A percentile compares a stretch with the other conserved stretches of the same genome.
phyloP scores from a whole-genome alignment of 2,888 invertebrate genomes.

The Strigamia maritima region DNA sequence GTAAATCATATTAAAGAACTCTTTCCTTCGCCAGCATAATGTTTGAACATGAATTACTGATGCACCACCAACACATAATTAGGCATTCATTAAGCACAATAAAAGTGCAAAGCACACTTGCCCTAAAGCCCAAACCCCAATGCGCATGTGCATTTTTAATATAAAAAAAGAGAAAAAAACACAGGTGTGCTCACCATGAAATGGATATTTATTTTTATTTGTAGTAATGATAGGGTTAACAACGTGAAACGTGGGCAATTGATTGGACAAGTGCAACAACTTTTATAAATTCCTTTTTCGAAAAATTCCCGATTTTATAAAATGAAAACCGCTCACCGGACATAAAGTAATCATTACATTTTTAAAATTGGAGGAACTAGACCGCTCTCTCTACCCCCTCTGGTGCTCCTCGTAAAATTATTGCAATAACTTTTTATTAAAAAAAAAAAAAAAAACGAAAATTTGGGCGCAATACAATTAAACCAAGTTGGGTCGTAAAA shows the following conservation, averaged over 20 bases:
- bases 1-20: slow-evolving; percentile 23
- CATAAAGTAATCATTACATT: background rate
- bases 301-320: background rate
- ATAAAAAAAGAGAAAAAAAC: background rate
- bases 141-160: background rate
- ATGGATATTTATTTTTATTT: slow-evolving; percentile 23
- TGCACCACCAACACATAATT: slow-evolving; percentile 23
- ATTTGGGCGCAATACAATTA: background rate
- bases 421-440: background rate
- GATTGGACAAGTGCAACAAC: slow-evolving; percentile 18
- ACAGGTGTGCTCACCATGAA: slow-evolving; percentile 23
- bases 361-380: background rate
- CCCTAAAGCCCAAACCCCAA: background rate
- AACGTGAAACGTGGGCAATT: slow-evolving; percentile 18
- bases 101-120: slow-evolving; percentile 23
- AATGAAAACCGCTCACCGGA: background rate
- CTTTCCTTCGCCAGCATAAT: slow-evolving; percentile 19
- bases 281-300: slow-evolving; percentile 5
- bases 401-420: background rate
- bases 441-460: background rate
- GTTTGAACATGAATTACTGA: slow-evolving; percentile 23
- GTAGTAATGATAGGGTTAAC: slow-evolving; percentile 15
- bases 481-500: background rate
- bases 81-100: slow-evolving; percentile 23
- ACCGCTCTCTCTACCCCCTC: background rate